phyloP scores from a whole-genome alignment of 2,113 vertebrate genomes.

The Accipiter cooperii region DNA sequence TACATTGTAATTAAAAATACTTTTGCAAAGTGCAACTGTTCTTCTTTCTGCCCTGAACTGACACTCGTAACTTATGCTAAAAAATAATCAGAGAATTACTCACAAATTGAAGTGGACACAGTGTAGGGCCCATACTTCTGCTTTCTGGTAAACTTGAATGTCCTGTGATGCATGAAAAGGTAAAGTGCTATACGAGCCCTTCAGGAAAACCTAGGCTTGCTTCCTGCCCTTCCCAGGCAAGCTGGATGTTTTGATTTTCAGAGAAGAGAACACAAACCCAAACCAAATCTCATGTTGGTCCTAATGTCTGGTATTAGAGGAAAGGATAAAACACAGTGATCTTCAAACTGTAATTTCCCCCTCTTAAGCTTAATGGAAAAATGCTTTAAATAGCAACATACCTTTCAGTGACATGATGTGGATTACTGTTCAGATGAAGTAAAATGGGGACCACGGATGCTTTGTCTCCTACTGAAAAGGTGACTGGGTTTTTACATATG shows the following conservation, averaged over 20 bases:
- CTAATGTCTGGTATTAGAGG: background rate
- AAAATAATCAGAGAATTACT: background rate
- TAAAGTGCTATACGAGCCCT: background rate
- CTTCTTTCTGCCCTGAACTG: background rate
- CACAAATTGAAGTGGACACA: background rate
- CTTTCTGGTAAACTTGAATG: background rate
- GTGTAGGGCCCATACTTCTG: background rate
- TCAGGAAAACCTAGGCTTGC: background rate
- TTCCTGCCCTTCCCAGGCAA: background rate
- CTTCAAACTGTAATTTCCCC: conserved; percentile 6
- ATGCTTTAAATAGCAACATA: background rate
- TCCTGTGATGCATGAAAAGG: background rate
- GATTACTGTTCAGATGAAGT: background rate
- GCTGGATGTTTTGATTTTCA: background rate
- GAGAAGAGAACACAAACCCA: background rate
- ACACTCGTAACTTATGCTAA: background rate
- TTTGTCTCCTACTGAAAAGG: background rate
- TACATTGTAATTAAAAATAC: background rate
- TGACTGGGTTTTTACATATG: background rate
- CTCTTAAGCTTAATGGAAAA: background rate
- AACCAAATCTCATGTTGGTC: background rate
- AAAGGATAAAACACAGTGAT: background rate
- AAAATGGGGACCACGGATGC: background rate
- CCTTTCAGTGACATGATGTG: background rate
- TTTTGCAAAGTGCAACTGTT: background rate